phyloP scores from a whole-genome alignment of 2,888 invertebrate genomes.

The Drosophila multiciliata region DNA sequence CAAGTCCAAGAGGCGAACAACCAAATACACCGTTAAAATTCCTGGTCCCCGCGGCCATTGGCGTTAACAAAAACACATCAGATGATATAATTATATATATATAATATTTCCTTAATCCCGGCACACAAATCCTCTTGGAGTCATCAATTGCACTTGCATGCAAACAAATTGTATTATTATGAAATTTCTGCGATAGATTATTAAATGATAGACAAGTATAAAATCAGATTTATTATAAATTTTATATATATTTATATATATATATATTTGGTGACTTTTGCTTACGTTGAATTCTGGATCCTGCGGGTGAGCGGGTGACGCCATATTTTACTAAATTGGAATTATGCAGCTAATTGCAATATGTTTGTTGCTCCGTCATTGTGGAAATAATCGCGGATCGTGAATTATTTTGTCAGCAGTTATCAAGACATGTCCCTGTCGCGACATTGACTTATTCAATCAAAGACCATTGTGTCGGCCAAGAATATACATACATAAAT shows the following conservation, averaged over 20 bases:
- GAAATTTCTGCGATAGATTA: neutral
- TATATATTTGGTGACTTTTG: neutral
- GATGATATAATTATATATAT: neutral
- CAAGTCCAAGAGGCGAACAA: slow-evolving; percentile 35
- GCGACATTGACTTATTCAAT: neutral
- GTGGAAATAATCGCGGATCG: neutral
- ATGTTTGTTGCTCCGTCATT: neutral
- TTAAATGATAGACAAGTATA: neutral
- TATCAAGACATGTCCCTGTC: no score
- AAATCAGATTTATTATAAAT: neutral
- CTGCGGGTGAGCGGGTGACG: neutral
- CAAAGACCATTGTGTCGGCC: neutral
- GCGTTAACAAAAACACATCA: slow-evolving; percentile 30
- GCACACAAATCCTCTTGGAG: slow-evolving; percentile 8
- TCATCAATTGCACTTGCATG: slow-evolving; percentile 5
- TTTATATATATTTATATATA: no score
- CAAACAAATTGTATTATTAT: slow-evolving; percentile 18
- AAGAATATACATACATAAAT: neutral
- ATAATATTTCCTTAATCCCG: neutral
- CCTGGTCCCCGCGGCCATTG: slow-evolving; percentile 52
- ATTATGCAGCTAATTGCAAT: neutral
- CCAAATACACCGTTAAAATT: slow-evolving; percentile 44
- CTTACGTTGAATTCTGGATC: neutral
- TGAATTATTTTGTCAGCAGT: neutral
- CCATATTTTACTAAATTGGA: neutral